Percentiles rank a stretch among this genome's conserved stretches.
Conservation (phyloP, 2,888 invertebrate species). For the Agapetus fuscipes region DNA sequence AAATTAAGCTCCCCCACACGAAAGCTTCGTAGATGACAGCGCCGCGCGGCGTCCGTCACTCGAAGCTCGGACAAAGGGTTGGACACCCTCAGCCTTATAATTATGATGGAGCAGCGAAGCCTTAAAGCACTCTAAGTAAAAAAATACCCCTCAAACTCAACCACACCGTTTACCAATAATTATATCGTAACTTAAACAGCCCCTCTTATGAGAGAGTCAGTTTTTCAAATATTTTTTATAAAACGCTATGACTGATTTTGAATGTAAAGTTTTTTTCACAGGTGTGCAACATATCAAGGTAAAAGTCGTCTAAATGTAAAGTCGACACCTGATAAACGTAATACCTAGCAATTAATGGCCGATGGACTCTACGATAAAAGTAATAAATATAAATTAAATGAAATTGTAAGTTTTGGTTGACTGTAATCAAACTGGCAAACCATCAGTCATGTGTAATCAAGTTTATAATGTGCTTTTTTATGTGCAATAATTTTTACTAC, state of each 20-base stretch:
- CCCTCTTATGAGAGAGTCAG: neutral
- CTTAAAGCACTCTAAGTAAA: too few relatives aligned
- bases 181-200: too few relatives aligned
- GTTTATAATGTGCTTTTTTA: too few relatives aligned
- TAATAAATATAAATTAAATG: constrained; percentile 12
- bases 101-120: constrained; percentile 13
- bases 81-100: constrained; percentile 4
- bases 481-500: too few relatives aligned
- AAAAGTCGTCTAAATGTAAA: constrained; percentile 5
- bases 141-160: too few relatives aligned
- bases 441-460: too few relatives aligned
- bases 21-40: constrained; percentile 25
- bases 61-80: constrained; percentile 7
- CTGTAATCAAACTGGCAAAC: too few relatives aligned
- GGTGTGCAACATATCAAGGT: too few relatives aligned
- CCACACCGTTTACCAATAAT: too few relatives aligned
- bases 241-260: neutral
- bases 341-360: constrained; percentile 15
- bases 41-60: neutral
- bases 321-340: constrained; percentile 21
- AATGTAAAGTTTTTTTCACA: too few relatives aligned
- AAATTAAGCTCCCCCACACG: constrained; percentile 43
- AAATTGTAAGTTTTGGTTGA: constrained; percentile 10
- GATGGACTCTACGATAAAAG: constrained; percentile 13
- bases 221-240: too few relatives aligned